Percentiles rank a stretch among this genome's conserved stretches.
phyloP scores from a whole-genome alignment of 2,888 invertebrate genomes.

The Timema cristinae region DNA sequence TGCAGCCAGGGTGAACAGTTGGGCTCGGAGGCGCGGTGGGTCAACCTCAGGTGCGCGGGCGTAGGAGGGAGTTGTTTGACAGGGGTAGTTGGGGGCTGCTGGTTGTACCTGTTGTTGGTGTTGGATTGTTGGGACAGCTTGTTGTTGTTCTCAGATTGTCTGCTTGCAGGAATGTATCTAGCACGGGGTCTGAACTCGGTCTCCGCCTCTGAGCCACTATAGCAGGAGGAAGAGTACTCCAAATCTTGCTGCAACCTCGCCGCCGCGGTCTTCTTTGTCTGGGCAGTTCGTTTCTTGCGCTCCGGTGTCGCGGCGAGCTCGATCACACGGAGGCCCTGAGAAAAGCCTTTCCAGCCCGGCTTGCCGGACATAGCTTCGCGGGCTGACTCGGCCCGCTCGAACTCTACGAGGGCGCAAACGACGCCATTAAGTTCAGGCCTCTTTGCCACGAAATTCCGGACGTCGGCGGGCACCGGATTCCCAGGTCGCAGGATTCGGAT shows the following conservation, averaged over 20 bases:
- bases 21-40: conserved; percentile 6
- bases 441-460: conserved; percentile 84
- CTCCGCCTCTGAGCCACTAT: conserved; percentile 52
- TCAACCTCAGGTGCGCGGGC: background rate
- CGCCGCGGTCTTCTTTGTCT: conserved; percentile 56
- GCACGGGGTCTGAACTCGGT: conserved; percentile 37
- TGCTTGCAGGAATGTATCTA: conserved; percentile 44
- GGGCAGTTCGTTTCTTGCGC: conserved; percentile 63
- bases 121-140: conserved; percentile 46
- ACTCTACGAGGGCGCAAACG: conserved; percentile 88
- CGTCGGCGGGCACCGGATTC: conserved; percentile 87
- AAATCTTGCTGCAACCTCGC: conserved; percentile 57
- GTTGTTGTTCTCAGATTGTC: conserved; percentile 44
- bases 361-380: conserved; percentile 62
- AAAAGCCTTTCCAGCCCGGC: conserved; percentile 45
- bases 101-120: conserved; percentile 40
- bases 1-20: conserved; percentile 43
- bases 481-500: conserved; percentile 85
- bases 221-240: conserved; percentile 53
- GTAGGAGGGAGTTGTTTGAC: background rate
- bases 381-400: conserved; percentile 81
- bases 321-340: conserved; percentile 61
- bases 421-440: conserved; percentile 82
- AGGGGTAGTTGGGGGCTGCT: conserved; percentile 16
- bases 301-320: conserved; percentile 58